phyloP scores from a whole-genome alignment of 2,113 vertebrate genomes.

The Lontra canadensis region DNA sequence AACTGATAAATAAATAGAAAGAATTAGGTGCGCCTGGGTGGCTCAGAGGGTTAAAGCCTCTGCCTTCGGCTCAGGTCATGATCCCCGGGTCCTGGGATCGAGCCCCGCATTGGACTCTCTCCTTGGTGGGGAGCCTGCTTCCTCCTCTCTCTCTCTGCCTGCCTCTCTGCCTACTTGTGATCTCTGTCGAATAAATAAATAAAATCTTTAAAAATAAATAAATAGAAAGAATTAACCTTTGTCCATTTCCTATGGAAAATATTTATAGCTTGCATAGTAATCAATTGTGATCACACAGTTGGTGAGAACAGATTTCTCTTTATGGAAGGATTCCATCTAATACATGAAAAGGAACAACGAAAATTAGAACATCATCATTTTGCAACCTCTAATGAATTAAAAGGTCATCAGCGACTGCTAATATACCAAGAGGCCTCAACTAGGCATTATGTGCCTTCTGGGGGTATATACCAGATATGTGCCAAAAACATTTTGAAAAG shows the following conservation, averaged over 20 bases:
- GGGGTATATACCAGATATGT: background rate
- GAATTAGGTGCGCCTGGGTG: no score
- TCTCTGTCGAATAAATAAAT: no score
- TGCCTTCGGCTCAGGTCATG: no score
- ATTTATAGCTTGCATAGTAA: background rate
- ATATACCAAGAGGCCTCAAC: background rate
- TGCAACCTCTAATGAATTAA: slow-evolving; percentile 4
- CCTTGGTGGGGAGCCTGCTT: no score
- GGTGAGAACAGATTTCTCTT: background rate
- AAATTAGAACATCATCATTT: background rate
- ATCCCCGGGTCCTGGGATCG: no score
- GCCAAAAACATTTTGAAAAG: background rate
- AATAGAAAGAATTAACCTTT: background rate
- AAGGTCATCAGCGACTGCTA: background rate
- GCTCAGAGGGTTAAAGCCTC: no score
- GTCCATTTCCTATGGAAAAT: background rate
- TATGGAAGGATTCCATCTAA: background rate
- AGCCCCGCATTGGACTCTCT: no score
- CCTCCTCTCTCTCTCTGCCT: no score
- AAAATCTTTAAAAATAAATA: no score
- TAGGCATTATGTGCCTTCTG: background rate
- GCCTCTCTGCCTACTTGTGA: no score
- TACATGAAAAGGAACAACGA: background rate
- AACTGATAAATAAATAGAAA: background rate
- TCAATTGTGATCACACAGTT: background rate